Conservation (phyloP, 1,140 invertebrate genomes). For the Lepidurus couesii region DNA sequence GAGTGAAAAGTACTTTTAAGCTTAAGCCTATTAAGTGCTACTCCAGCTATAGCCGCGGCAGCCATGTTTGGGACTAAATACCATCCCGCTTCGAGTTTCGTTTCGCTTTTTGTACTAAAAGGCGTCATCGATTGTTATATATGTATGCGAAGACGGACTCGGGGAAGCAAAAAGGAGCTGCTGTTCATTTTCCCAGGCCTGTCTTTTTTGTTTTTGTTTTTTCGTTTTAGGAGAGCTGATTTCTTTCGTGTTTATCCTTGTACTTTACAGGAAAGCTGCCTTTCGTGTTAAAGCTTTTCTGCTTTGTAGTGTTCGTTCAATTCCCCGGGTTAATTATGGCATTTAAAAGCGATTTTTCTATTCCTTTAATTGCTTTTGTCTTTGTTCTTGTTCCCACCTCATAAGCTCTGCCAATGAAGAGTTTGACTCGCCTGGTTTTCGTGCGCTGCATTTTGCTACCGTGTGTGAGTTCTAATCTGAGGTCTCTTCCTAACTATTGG, state of each 20-base stretch:
- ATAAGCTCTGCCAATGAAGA: not conserved
- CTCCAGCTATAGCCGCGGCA: not conserved
- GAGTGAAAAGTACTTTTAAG: not conserved
- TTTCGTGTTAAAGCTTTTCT: not conserved
- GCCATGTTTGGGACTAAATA: not conserved
- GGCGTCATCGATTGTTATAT: not conserved
- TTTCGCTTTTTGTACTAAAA: not conserved
- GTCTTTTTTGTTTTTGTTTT: not conserved
- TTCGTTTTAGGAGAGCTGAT: not conserved
- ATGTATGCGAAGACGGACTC: not conserved
- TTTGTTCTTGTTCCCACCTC: not conserved
- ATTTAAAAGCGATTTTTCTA: not conserved
- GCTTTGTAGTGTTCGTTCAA: not conserved
- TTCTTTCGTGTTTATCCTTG: not conserved
- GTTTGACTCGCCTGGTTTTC: not conserved
- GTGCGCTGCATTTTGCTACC: not conserved
- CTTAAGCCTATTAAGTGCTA: conserved; percentile 22
- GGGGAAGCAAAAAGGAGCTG: not conserved
- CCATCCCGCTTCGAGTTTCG: not conserved
- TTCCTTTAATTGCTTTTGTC: not conserved
- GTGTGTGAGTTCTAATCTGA: not conserved
- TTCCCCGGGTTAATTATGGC: not conserved
- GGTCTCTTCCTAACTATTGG: not conserved
- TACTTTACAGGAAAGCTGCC: not conserved
- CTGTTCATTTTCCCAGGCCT: conserved; percentile 6